phyloP scores from a whole-genome alignment of 2,888 invertebrate species.

The Andricus quercusramuli region DNA sequence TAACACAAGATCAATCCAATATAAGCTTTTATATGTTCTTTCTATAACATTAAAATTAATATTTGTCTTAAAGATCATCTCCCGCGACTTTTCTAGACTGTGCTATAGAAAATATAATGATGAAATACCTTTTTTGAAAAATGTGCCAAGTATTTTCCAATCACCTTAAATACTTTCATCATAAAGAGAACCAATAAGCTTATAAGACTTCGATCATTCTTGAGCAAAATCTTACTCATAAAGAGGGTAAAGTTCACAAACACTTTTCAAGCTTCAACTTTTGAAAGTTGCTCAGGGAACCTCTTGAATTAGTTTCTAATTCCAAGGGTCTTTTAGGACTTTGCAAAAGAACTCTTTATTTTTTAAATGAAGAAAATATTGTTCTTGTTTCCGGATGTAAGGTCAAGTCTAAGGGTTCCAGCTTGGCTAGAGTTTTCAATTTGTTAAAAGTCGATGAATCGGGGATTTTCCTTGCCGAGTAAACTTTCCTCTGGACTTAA shows the following conservation, averaged over 20 bases:
- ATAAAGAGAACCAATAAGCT: not conserved
- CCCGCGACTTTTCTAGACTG: too few relatives aligned
- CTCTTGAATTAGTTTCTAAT: not conserved
- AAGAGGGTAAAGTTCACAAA: not conserved
- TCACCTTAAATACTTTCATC: not conserved
- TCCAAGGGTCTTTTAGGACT: not conserved
- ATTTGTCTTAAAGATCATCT: too few relatives aligned
- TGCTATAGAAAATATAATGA: too few relatives aligned
- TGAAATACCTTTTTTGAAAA: not conserved
- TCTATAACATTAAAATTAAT: too few relatives aligned
- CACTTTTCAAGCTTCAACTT: not conserved
- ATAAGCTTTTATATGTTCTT: too few relatives aligned
- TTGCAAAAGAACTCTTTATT: not conserved
- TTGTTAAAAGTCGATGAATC: slow-evolving; percentile 4
- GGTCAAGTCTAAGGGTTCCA: slow-evolving; percentile 11
- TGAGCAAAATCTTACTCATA: not conserved
- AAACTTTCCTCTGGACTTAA: slow-evolving; percentile 4
- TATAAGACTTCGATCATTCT: not conserved
- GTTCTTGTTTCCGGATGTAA: not conserved
- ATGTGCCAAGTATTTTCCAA: not conserved
- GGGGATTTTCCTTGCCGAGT: slow-evolving; percentile 3
- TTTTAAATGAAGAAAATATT: not conserved
- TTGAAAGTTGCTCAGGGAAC: not conserved
- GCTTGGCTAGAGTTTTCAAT: slow-evolving; percentile 12
- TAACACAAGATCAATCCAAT: too few relatives aligned